Evolutionary conservation across 2,888 invertebrate genomes (phyloP).

Genomic region (Plebejus anna): DNA sequence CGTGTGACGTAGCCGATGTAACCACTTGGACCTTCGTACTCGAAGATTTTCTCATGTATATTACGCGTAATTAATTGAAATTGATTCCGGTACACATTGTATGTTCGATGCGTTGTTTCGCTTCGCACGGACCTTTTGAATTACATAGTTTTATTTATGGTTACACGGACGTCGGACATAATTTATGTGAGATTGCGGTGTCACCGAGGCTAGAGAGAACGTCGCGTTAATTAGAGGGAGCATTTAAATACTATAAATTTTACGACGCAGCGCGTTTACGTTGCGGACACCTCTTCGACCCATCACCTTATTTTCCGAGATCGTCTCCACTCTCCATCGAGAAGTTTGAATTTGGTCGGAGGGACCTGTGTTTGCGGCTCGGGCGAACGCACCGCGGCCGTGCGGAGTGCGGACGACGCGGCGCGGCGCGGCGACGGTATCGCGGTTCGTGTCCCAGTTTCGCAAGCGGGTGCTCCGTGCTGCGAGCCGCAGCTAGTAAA

Average conservation of each 20-base stretch:
- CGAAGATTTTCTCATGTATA: not conserved
- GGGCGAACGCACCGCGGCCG: not conserved
- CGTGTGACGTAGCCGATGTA: not conserved
- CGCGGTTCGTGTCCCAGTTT: conserved; percentile 20
- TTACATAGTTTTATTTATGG: conserved; percentile 11
- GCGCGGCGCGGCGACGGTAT: not conserved
- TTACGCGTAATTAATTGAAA: not conserved
- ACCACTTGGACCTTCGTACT: not conserved
- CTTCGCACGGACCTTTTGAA: not conserved
- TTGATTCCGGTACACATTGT: not conserved
- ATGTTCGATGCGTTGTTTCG: not conserved
- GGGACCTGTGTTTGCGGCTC: not conserved
- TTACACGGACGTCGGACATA: conserved; percentile 5
- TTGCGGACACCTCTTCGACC: not conserved
- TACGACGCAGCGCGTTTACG: not conserved
- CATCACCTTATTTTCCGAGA: not conserved
- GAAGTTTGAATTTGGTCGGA: not conserved
- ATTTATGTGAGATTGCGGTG: not conserved
- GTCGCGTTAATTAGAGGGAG: not conserved
- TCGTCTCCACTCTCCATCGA: not conserved
- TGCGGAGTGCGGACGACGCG: not conserved
- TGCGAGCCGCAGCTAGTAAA: conserved; percentile 2
- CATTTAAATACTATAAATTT: not conserved
- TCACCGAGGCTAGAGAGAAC: not conserved
- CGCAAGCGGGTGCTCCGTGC: not conserved